Percentiles rank a stretch among this genome's conserved stretches.
Evolutionary conservation across 2,888 invertebrate genomes (phyloP).

Genomic region (Nomada ruficornis): DNA sequence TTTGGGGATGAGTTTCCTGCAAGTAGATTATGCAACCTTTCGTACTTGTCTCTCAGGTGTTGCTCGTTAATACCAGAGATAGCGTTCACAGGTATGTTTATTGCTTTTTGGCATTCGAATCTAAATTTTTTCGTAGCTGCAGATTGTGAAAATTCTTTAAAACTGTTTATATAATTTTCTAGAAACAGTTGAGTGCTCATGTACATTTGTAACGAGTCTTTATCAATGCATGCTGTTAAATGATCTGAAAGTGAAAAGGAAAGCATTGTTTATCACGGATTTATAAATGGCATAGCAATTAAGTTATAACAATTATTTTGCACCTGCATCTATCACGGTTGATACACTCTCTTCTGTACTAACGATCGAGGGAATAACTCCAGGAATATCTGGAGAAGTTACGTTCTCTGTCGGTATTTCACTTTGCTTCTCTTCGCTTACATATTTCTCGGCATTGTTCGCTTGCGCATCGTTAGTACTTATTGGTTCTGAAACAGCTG

Average conservation of each 20-base stretch:
- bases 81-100: constrained; percentile 94
- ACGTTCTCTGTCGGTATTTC: constrained; percentile 19
- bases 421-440: constrained; percentile 21
- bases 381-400: constrained; percentile 3
- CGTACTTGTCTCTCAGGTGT: constrained; percentile 91
- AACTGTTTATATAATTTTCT: constrained; percentile 86
- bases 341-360: constrained; percentile 13
- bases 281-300: not conserved
- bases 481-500: constrained; percentile 24
- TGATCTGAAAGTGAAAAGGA: constrained; percentile 37
- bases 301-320: not conserved
- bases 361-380: not conserved
- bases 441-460: constrained; percentile 15
- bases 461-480: constrained; percentile 1
- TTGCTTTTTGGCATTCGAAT: constrained; percentile 93
- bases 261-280: not conserved
- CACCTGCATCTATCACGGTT: constrained; percentile 23
- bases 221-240: constrained; percentile 54
- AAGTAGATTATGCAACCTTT: constrained; percentile 89
- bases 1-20: constrained; percentile 88
- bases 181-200: constrained; percentile 86
- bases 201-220: constrained; percentile 86
- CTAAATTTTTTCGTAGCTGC: constrained; percentile 89
- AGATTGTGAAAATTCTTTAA: constrained; percentile 87
- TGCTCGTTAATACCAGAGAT: constrained; percentile 91